These are phyloP conservation scores for Grammatotria lemairii DNA, from an alignment of 2,113 vertebrate species.

Conservation along the genomic window DNA sequence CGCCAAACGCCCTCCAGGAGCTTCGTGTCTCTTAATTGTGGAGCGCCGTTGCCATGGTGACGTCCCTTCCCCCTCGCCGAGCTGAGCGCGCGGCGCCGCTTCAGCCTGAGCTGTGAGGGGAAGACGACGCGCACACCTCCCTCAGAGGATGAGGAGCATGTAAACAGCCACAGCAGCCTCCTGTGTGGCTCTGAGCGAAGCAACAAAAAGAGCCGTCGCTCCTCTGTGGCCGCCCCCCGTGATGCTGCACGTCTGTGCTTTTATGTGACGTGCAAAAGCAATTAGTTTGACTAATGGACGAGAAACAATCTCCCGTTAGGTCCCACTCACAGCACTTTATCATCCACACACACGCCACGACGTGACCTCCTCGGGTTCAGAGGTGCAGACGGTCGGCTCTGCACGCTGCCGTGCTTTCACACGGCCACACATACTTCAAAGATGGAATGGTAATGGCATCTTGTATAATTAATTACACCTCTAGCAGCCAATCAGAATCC, in stretches of 20 bases:
- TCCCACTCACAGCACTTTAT: background rate
- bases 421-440: background rate
- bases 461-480: background rate
- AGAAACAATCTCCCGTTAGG: background rate
- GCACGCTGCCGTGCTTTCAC: background rate
- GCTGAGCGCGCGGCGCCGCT: background rate
- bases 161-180: background rate
- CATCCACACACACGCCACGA: background rate
- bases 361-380: background rate
- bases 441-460: background rate
- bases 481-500: background rate
- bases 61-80: conserved; percentile 15
- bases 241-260: background rate
- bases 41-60: conserved; percentile 56
- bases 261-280: background rate
- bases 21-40: conserved; percentile 36
- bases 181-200: background rate
- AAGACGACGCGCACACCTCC: background rate
- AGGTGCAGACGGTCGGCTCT: background rate
- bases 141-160: background rate
- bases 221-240: background rate
- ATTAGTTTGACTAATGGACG: conserved; percentile 13
- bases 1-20: conserved; percentile 19
- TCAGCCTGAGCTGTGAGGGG: background rate
- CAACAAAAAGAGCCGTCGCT: background rate